A percentile compares a stretch with the other conserved stretches of the same genome.
Evolutionary conservation across 2,797 vertebrate genomes (phyloP).

Genomic region (Intellagama lesueurii): DNA sequence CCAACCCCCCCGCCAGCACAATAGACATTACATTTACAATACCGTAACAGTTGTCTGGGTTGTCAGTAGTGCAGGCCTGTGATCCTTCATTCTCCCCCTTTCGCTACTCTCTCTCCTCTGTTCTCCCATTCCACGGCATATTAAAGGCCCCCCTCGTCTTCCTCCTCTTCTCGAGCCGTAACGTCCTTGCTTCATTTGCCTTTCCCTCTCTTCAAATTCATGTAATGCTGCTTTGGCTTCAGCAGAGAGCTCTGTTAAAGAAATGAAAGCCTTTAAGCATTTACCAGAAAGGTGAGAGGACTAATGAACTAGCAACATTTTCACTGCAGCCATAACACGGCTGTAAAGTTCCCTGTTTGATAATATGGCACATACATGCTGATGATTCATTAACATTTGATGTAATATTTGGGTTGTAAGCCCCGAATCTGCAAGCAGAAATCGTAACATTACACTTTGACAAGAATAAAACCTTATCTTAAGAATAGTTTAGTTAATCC

Average conservation of each 20-base stretch:
- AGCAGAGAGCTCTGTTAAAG: slow-evolving; percentile 91
- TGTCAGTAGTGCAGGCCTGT: slow-evolving; percentile 86
- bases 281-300: neutral
- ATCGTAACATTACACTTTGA: slow-evolving; percentile 9
- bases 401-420: neutral
- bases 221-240: slow-evolving; percentile 94
- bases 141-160: slow-evolving; percentile 77
- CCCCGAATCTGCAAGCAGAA: slow-evolving; percentile 12
- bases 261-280: slow-evolving; percentile 43
- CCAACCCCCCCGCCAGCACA: neutral
- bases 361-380: slow-evolving; percentile 49
- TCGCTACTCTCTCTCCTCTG: slow-evolving; percentile 84
- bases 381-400: slow-evolving; percentile 65
- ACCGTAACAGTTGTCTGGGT: slow-evolving; percentile 89
- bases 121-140: slow-evolving; percentile 81
- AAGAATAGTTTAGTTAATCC: neutral
- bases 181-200: slow-evolving; percentile 88
- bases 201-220: slow-evolving; percentile 93
- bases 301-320: neutral
- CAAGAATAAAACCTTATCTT: neutral
- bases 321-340: neutral
- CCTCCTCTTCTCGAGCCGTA: slow-evolving; percentile 84
- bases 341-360: neutral
- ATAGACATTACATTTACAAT: slow-evolving; percentile 56
- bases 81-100: slow-evolving; percentile 88